Percentiles rank a stretch among this genome's conserved stretches.
phyloP scores from a whole-genome alignment of 1,140 invertebrate species.

The Drosophila pectinifera region DNA sequence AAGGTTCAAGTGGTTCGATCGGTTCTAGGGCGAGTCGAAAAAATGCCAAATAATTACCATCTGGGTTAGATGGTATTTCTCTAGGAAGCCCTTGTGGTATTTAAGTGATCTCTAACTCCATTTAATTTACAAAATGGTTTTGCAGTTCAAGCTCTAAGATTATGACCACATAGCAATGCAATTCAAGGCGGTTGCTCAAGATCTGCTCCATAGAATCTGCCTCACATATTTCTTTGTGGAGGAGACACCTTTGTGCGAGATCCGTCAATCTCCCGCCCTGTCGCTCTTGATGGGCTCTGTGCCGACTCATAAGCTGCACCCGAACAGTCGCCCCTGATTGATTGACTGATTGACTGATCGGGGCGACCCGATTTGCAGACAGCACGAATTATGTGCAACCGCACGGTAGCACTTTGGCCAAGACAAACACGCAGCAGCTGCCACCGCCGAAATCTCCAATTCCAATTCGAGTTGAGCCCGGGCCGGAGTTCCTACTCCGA shows the following conservation, averaged over 20 bases:
- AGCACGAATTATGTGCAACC: slow-evolving; percentile 59
- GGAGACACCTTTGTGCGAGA: slow-evolving; percentile 13
- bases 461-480: neutral
- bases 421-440: slow-evolving; percentile 38
- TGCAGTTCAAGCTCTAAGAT: too few relatives aligned
- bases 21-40: neutral
- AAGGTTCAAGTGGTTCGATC: slow-evolving; percentile 31
- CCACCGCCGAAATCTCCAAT: slow-evolving; percentile 5
- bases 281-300: neutral
- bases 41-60: slow-evolving; percentile 14
- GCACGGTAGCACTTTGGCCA: slow-evolving; percentile 36
- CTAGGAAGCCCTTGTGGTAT: too few relatives aligned
- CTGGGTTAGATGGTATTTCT: too few relatives aligned
- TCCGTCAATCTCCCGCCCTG: neutral
- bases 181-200: too few relatives aligned
- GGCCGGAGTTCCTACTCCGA: neutral
- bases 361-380: slow-evolving; percentile 57
- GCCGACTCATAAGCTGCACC: slow-evolving; percentile 36
- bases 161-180: too few relatives aligned
- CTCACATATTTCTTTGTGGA: neutral
- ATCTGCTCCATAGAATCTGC: neutral
- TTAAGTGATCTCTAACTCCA: too few relatives aligned
- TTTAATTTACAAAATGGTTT: too few relatives aligned
- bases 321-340: slow-evolving; percentile 34
- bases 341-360: slow-evolving; percentile 61